Percentiles rank a stretch among this genome's conserved stretches.
These are phyloP conservation scores for Eudyptes chrysolophus DNA, from an alignment of 2,113 vertebrate genomes.

Conservation along the genomic window DNA sequence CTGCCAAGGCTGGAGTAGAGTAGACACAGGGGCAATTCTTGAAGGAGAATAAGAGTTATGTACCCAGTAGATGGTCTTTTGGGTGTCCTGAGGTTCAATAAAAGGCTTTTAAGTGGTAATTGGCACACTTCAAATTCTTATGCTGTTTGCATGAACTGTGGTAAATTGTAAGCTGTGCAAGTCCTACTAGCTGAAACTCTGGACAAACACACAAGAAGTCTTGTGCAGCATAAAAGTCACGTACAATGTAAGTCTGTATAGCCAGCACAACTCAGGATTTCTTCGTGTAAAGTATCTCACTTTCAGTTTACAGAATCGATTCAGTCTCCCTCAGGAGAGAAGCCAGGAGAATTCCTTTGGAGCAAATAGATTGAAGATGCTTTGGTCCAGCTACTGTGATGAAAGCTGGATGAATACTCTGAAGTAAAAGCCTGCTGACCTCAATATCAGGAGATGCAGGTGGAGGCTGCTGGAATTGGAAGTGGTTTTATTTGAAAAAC, in stretches of 20 bases:
- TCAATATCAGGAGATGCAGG: not conserved
- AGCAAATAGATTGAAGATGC: not conserved
- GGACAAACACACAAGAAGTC: not conserved
- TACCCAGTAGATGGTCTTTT: not conserved
- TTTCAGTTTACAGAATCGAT: not conserved
- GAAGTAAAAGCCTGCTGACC: not conserved
- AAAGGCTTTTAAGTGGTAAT: not conserved
- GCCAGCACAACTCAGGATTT: not conserved
- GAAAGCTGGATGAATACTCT: not conserved
- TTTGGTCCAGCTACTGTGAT: not conserved
- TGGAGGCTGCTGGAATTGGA: not conserved
- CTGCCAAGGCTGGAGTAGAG: not conserved
- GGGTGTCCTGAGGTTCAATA: not conserved
- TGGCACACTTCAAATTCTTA: not conserved
- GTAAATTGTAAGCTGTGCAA: not conserved
- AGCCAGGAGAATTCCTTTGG: not conserved
- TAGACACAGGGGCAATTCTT: not conserved
- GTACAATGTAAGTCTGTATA: not conserved
- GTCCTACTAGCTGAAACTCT: not conserved
- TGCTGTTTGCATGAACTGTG: not conserved
- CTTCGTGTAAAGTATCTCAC: not conserved
- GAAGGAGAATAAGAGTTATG: not conserved
- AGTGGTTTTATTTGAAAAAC: not conserved
- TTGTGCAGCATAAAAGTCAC: not conserved
- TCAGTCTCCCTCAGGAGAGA: not conserved